Conservation (phyloP, 2,888 invertebrate genomes). For the Autographa pulchrina region DNA sequence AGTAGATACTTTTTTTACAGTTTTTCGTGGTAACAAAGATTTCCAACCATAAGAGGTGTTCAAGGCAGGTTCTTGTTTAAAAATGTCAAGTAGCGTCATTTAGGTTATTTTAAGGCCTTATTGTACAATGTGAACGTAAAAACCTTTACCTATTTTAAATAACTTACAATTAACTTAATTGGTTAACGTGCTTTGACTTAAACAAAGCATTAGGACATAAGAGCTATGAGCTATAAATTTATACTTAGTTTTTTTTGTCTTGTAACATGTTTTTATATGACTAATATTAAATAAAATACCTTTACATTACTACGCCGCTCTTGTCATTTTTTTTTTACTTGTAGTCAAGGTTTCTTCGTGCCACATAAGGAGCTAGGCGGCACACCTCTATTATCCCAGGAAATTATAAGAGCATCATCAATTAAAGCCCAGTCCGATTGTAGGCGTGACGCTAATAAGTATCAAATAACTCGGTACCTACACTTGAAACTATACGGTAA, state of each 20-base stretch:
- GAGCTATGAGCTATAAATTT: neutral
- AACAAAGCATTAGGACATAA: neutral
- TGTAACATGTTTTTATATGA: neutral
- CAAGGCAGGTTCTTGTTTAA: no score
- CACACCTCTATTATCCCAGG: neutral
- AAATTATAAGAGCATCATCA: neutral
- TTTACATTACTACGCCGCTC: neutral
- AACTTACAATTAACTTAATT: conserved; percentile 26
- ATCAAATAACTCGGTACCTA: neutral
- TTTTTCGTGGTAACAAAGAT: no score
- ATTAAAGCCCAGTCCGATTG: neutral
- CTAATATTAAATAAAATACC: neutral
- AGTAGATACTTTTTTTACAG: no score
- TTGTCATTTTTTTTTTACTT: neutral
- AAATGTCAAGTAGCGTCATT: neutral
- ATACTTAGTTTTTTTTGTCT: neutral
- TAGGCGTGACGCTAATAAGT: neutral
- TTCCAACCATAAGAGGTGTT: no score
- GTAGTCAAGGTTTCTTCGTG: neutral
- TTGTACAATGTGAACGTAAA: neutral
- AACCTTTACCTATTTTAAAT: conserved; percentile 13
- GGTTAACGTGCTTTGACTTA: conserved; percentile 16
- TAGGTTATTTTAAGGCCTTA: neutral
- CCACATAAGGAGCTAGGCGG: neutral
- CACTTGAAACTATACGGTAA: neutral